Percentiles rank a stretch among this genome's conserved stretches.
Evolutionary conservation across 1,140 invertebrate species (phyloP).

Genomic region (Dufourea novaeangliae): DNA sequence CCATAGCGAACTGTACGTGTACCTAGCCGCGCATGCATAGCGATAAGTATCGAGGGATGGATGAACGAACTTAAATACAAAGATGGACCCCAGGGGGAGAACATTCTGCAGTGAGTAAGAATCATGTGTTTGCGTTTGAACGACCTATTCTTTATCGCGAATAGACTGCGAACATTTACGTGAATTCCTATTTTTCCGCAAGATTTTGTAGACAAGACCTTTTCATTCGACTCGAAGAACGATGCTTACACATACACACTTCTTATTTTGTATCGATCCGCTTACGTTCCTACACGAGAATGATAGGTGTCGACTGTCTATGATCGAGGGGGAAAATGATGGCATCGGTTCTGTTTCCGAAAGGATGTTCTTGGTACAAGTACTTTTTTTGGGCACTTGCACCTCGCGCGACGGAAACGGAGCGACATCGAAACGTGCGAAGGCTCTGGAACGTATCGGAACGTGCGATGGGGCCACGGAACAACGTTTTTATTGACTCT

Average conservation of each 20-base stretch:
- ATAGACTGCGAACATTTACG: no score
- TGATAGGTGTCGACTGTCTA: no score
- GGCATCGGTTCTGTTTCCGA: background rate
- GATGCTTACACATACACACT: no score
- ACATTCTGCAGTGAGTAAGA: background rate
- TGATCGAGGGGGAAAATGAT: background rate
- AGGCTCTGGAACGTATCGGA: no score
- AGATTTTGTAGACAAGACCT: no score
- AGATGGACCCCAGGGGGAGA: background rate
- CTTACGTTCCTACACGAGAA: no score
- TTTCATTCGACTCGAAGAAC: no score
- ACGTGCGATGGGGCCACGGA: background rate
- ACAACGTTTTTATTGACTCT: conserved; percentile 61
- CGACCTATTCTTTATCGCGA: no score
- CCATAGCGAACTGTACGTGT: background rate
- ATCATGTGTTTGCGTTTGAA: background rate
- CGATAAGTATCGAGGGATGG: background rate
- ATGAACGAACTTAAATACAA: conserved; percentile 16
- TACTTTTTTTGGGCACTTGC: background rate
- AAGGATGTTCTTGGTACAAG: background rate
- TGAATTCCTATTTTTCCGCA: no score
- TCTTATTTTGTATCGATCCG: no score
- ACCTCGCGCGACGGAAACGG: background rate
- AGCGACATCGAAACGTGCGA: background rate
- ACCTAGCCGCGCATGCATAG: background rate